Percentiles rank a stretch among this genome's conserved stretches.
These are phyloP conservation scores for Actinia equina DNA, from an alignment of 64 coral and sea anemone species.

Conservation along the genomic window DNA sequence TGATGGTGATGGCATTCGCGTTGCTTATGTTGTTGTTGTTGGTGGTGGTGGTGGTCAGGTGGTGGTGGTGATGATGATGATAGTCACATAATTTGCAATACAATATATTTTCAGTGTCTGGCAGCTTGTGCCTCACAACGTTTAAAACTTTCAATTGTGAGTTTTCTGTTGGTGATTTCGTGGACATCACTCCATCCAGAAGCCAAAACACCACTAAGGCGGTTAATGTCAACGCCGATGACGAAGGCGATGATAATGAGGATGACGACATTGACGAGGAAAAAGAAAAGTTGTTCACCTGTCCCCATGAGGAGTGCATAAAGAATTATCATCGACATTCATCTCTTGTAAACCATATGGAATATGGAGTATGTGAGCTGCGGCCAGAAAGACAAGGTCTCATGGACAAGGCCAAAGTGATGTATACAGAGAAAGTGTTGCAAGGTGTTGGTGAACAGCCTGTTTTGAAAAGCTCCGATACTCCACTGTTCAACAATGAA, in stretches of 20 bases:
- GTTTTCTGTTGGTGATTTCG: slow-evolving; percentile 41
- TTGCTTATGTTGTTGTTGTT: too few relatives aligned
- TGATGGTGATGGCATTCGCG: too few relatives aligned
- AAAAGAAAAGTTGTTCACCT: slow-evolving; percentile 14
- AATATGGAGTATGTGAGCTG: slow-evolving; percentile 19
- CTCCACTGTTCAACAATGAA: neutral
- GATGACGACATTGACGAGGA: neutral
- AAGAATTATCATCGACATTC: slow-evolving; percentile 6
- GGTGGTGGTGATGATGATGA: neutral
- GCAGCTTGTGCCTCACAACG: neutral
- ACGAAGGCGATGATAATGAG: slow-evolving; percentile 12
- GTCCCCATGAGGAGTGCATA: slow-evolving; percentile 16
- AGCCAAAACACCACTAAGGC: neutral
- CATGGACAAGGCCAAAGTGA: slow-evolving; percentile 5
- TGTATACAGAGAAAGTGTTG: neutral
- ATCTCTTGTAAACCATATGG: slow-evolving; percentile 21
- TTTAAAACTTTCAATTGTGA: neutral
- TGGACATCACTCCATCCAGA: slow-evolving; percentile 31
- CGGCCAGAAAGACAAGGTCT: neutral
- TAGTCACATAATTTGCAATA: neutral
- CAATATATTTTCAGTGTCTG: slow-evolving; percentile 1
- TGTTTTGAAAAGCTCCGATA: neutral
- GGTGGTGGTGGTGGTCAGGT: neutral
- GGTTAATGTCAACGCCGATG: neutral
- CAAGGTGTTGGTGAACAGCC: neutral